Evolutionary conservation across 2,113 vertebrate species (phyloP), one percentile per base, ranked within the genome.

Genomic region (Gallinago jamesoni): DNA sequence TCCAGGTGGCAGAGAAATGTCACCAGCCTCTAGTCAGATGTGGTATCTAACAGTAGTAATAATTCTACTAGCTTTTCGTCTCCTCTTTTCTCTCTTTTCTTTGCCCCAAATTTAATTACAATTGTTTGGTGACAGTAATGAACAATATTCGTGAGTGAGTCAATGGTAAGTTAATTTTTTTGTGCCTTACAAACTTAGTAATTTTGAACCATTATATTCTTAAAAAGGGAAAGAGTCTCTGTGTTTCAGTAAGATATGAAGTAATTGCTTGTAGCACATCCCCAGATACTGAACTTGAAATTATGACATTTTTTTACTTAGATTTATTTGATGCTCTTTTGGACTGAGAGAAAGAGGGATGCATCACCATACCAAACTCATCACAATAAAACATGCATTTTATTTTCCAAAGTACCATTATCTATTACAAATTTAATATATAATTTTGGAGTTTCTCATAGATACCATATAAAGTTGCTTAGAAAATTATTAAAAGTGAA

Each of bases 321-420:
- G 22, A 56, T 89, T 92, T 89, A 74, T 31, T 68, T 79, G 31
- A 52, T 8, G 33, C 5, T 45, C 16, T 39, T 78, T 83, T 67
- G 59, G 55, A 56, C 6, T 56, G 22, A 50, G 30, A 57, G 33
- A 53, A 11, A 24, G 2, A 28, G 14, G 9, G 4, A 35, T 74
- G 8, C 12, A 35, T 48, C 0, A 0, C 23, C 24, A 21, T 52
- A 43, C 7, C 27, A 78, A 89, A 72, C 1, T 78, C 48, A 59
- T 57, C 37, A 39, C 5, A 68, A 30, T 37, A 74, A 87, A 86
- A 22, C 6, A 35, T 31, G 6, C 1, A 35, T 89, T 92, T 84
- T 83, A 30, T 70, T 94, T 78, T 35, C 14, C 2, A 23, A 31
- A 3, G 7, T 66, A 19, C 1, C 3, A 4, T 74, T 12, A 50